A percentile compares a stretch with the other conserved stretches of the same genome.
phyloP scores from a whole-genome alignment of 2,888 invertebrate genomes.

The Andrena flavipes region DNA sequence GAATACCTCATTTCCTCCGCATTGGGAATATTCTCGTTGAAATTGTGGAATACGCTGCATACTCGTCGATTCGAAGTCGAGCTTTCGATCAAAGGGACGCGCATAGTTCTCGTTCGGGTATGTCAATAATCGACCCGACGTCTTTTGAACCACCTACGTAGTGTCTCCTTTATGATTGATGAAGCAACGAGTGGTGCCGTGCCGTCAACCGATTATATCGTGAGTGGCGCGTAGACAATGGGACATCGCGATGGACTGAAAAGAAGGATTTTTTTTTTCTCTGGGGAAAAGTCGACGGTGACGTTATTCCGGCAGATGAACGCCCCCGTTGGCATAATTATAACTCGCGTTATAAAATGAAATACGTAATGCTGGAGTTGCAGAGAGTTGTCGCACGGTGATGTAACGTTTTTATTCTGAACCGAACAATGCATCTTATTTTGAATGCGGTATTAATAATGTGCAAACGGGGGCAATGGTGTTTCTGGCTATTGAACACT shows the following conservation, averaged over 20 bases:
- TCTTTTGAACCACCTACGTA: conserved; percentile 40
- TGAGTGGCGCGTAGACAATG: neutral
- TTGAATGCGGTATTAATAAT: neutral
- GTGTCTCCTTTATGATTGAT: conserved; percentile 58
- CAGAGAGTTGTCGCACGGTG: neutral
- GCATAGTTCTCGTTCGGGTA: conserved; percentile 41
- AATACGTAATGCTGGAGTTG: neutral
- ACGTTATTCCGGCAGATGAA: neutral
- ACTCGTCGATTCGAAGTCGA: conserved; percentile 45
- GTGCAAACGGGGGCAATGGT: neutral
- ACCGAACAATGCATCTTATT: neutral
- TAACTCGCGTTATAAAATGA: neutral
- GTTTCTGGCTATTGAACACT: neutral
- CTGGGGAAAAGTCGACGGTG: neutral
- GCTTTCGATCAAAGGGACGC: conserved; percentile 47
- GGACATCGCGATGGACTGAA: neutral
- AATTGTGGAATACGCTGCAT: conserved; percentile 47
- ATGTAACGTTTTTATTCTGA: neutral
- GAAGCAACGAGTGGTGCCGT: conserved; percentile 36
- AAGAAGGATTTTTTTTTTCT: neutral
- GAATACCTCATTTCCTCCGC: conserved; percentile 34
- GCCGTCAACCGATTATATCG: conserved; percentile 41
- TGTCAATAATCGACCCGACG: conserved; percentile 54
- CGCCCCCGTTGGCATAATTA: neutral
- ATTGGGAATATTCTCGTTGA: conserved; percentile 40